A percentile compares a stretch with the other conserved stretches of the same genome.
phyloP scores from a whole-genome alignment of 2,797 vertebrate species.

The Sarcophilus harrisii region DNA sequence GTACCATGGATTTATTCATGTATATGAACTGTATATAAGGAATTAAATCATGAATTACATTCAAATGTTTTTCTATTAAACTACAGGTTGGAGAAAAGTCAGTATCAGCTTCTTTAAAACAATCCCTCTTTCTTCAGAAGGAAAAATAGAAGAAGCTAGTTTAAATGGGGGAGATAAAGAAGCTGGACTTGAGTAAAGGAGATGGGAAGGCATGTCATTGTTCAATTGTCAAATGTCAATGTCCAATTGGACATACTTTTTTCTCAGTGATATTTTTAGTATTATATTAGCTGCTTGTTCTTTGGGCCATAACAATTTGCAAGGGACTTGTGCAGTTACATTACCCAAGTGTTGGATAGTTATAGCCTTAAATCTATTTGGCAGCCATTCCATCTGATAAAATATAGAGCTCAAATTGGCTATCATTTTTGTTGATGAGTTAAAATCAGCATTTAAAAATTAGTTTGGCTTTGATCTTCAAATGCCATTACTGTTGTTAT shows the following conservation, averaged over 20 bases:
- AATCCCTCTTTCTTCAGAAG: background rate
- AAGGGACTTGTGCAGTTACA: constrained; percentile 14
- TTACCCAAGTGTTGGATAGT: background rate
- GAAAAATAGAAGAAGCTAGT: background rate
- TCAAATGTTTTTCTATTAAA: background rate
- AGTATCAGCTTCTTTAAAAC: background rate
- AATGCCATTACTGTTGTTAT: background rate
- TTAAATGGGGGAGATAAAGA: no score
- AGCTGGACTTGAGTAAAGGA: background rate
- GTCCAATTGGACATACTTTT: background rate
- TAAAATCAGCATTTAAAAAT: constrained; percentile 1
- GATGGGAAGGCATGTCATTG: background rate
- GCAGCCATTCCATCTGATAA: background rate
- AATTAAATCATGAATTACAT: background rate
- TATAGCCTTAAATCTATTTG: background rate
- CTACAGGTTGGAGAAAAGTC: background rate
- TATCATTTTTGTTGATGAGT: constrained; percentile 10
- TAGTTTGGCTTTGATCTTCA: background rate
- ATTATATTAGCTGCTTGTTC: background rate
- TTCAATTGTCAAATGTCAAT: background rate
- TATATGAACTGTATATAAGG: background rate
- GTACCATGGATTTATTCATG: background rate
- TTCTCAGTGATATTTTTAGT: background rate
- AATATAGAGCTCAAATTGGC: background rate
- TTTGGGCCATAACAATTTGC: background rate